Base-by-base conservation (phyloP, 2,888 invertebrate genomes). In the Andrena bucephala region DNA sequence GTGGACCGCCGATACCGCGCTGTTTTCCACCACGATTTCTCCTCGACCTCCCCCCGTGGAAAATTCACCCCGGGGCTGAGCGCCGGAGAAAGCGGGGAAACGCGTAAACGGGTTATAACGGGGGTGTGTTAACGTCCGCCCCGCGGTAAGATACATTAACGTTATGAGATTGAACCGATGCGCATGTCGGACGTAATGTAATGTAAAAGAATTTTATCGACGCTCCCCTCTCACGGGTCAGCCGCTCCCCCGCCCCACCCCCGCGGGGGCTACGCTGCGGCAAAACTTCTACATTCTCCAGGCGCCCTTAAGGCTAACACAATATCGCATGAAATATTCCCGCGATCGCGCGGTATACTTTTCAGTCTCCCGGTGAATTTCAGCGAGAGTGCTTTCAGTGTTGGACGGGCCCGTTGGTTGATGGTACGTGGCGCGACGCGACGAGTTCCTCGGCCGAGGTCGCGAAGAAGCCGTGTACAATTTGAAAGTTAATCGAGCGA, bases 151-250 rank as follows among this genome's bases (percentile, higher is more conserved):
- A 70, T 77, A 85, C 85, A 83, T 87, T 88, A 88, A 78, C 79
- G 81, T 89, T 85, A 85, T 85, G 81, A 84, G 85, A 84, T 88
- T 66, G 83, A 82, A 72, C 36, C 82, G 85, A 87, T 83, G 83
- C 73, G 84, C 75, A 78, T 50, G 72, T 82, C 77, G 84, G 66
- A 81, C 81, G 84, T 89, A 90, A 90, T 89, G 87, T 86, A 86
- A 91, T 79, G 90, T 84, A 88, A 89, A 87, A 85, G 85, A 90
- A 89, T 90, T 90, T 91, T 87, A 91, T 90, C 89, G 87, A 88
- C 84, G 84, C 80, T 84, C 71, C 57, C 68, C 62, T 73, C 70
- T 85, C 71, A 78, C 84, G 79, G 85, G 85, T 86, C 88, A 84
- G 83, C 80, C 71, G 60, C 76, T 79, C 52, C 65, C 65, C 74